These are phyloP conservation scores for Microplitis deprimator DNA, from an alignment of 2,888 invertebrate genomes.

Conservation along the genomic window DNA sequence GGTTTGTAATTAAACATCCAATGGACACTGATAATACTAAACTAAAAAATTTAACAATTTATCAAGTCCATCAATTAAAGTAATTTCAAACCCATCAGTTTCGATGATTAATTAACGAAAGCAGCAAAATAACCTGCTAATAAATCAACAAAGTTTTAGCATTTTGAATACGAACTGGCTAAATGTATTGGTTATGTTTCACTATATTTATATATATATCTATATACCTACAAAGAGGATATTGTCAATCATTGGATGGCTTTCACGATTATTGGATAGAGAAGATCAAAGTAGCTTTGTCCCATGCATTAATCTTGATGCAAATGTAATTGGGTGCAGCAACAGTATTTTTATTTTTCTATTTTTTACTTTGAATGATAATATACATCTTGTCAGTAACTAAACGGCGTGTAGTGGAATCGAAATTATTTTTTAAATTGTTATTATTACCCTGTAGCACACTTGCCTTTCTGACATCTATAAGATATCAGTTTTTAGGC, in stretches of 20 bases:
- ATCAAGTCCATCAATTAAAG: neutral
- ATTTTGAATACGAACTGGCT: too few relatives aligned
- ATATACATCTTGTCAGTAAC: too few relatives aligned
- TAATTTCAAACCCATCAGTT: neutral
- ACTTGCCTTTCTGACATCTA: too few relatives aligned
- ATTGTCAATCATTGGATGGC: neutral
- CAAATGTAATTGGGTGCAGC: neutral
- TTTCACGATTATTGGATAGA: neutral
- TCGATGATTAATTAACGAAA: neutral
- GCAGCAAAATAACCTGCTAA: too few relatives aligned
- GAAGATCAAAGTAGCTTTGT: neutral
- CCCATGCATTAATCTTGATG: neutral
- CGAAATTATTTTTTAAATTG: too few relatives aligned
- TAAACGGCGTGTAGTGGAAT: too few relatives aligned
- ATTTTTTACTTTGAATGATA: neutral
- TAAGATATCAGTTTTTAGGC: too few relatives aligned
- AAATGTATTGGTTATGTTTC: too few relatives aligned
- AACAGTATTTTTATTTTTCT: neutral
- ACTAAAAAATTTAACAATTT: neutral
- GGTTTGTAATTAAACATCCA: neutral
- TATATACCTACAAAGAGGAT: too few relatives aligned
- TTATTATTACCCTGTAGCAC: too few relatives aligned
- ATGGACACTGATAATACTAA: neutral
- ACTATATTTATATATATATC: too few relatives aligned
- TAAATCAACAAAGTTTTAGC: too few relatives aligned